These are phyloP conservation scores for Globicephala melas DNA, from an alignment of 2,113 vertebrate genomes.

Conservation along the genomic window DNA sequence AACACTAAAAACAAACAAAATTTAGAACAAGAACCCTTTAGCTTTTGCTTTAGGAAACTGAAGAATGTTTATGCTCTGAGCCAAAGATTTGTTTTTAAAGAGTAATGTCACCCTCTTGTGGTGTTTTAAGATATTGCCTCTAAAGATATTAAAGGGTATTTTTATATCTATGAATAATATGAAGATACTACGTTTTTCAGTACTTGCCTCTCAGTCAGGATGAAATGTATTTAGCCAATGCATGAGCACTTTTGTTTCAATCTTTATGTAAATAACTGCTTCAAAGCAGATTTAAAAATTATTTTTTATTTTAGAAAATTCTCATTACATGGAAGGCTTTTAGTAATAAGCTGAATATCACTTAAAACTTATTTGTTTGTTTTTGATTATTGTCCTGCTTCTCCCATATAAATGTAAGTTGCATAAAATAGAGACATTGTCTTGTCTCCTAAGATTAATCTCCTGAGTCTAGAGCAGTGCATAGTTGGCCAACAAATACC, in stretches of 20 bases:
- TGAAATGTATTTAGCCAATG: background rate
- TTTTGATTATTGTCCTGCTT: background rate
- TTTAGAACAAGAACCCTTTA: background rate
- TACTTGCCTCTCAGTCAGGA: background rate
- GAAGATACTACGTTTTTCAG: background rate
- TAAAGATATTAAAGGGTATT: background rate
- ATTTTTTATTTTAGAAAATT: slow-evolving; percentile 15
- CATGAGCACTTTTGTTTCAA: background rate
- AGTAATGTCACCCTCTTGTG: slow-evolving; percentile 65
- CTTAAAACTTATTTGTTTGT: background rate
- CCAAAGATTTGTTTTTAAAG: slow-evolving; percentile 6
- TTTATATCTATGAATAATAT: background rate
- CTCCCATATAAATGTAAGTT: background rate
- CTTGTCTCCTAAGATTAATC: background rate
- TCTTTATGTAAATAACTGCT: background rate
- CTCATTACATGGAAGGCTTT: background rate
- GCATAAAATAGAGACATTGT: background rate
- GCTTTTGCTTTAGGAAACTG: slow-evolving; percentile 18
- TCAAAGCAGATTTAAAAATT: background rate
- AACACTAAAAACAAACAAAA: background rate
- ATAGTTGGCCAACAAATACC: background rate
- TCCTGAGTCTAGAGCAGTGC: background rate
- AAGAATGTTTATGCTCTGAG: background rate
- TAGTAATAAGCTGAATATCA: background rate
- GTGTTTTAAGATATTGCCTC: slow-evolving; percentile 42